Base-by-base conservation (phyloP, 2,888 invertebrate species). In the Peribatodes rhomboidaria region DNA sequence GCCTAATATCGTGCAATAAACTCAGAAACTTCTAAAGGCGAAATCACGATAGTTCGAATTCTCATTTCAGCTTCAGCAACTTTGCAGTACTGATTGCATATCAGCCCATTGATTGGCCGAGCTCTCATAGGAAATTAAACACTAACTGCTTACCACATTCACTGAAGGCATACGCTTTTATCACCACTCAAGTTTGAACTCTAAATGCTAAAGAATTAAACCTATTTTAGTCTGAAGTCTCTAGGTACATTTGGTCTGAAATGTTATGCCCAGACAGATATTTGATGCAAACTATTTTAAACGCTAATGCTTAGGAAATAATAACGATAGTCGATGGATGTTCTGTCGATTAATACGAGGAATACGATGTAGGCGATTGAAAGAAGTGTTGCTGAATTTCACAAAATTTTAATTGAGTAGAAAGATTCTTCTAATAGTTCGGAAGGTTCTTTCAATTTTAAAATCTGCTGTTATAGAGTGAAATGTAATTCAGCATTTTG, bases 81-180 rank as follows among this genome's bases (percentile, higher is more conserved):
- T 31, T 54, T 16, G n/a, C 39, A 58, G 41, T 11, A 16, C 42
- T 61, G 42, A 61, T 56, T 61, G 61, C 61, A 13, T 50, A 44
- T 42, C 22, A n/a, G 39, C 11, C 35, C 44, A 50, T 42, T 37
- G 50, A 62, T 50, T 62, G 56, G 44, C 54, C 49, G 50, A 42
- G 49, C 47, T 56, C 56, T 62, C 56, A 50, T 56, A 62, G 61
- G 56, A 62, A 62, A 62, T 62, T 62, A 62, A 56, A 44, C 18
- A 56, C 61, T 44, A 56, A 62, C 41, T 55, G 31, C 55, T 22
- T n/a, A 20, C 61, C 55, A 31, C 54, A 61, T n/a, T n/a, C 4
- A 46, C 53, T 46, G 13, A 18, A 13, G 20, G 22, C 35, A 31
- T 20, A 27, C 13, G 9, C 4, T 16, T 33, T 16, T 20, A 10